Percentiles rank a stretch among this genome's conserved stretches.
Conservation (phyloP, 2,797 vertebrate genomes). For the Neosilurus mollespiculum region DNA sequence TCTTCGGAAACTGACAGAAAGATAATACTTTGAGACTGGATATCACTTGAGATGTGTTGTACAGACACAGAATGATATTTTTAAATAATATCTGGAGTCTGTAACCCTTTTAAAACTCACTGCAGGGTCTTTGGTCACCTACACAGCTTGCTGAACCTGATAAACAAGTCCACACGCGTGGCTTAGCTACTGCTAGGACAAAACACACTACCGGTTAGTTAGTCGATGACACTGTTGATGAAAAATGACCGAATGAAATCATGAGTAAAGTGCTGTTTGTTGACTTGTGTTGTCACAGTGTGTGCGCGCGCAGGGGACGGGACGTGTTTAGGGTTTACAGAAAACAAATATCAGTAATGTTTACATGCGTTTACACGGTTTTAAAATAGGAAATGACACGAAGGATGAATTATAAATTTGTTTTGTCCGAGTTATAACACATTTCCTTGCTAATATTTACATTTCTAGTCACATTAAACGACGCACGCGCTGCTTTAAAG, state of each 20-base stretch:
- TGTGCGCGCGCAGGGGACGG: neutral
- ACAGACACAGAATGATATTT: neutral
- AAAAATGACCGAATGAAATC: neutral
- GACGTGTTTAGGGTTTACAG: neutral
- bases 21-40: neutral
- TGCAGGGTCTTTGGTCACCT: neutral
- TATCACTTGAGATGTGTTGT: neutral
- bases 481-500: neutral
- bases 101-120: too few relatives aligned
- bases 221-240: neutral
- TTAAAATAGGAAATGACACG: neutral
- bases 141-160: constrained; percentile 68
- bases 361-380: neutral
- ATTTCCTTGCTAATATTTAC: too few relatives aligned
- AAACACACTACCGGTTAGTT: neutral
- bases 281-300: neutral
- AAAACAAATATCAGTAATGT: neutral
- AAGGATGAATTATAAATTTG: neutral
- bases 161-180: constrained; percentile 62
- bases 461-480: neutral
- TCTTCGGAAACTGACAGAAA: neutral
- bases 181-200: too few relatives aligned
- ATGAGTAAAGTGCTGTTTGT: neutral
- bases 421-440: neutral
- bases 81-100: neutral